Base-by-base conservation (phyloP, 2,797 vertebrate genomes). In the Pangasius krempfi region DNA sequence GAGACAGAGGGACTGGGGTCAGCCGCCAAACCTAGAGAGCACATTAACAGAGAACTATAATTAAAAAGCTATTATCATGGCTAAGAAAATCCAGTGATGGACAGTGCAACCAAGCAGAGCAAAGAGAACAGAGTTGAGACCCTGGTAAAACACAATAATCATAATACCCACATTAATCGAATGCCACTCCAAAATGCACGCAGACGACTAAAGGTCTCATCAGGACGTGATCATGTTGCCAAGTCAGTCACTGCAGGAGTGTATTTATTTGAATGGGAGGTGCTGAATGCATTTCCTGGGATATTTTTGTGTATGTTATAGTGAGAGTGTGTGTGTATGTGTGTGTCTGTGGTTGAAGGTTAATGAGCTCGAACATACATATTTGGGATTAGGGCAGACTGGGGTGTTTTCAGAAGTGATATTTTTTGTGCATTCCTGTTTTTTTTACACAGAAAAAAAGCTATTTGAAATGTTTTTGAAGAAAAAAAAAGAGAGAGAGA, bases 391-490 rank as follows among this genome's bases (percentile, higher is more conserved):
- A 86, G 88, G 90, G 90, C 82, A 88, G 78, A 89, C 75, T 89
- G 88, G 84, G 84, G 82, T 91, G 82, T 86, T 91, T 89, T 82
- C 30, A 52, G 86, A 82, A 88, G 87, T 88, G 80, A 80, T 84
- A 86, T 92, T 91, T 91, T 91, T 87, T 79, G 88, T 96, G 95
- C 97, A 97, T 97, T 97, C 97, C 97, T 96, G 95, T 95, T 95
- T 95, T 86, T 86, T 82, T 56, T 75, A 80, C 40, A 62, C 68
- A 81, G 76, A 88, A 68, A 87, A 58, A 89, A 89, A 79, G 73
- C 30, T 87, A 86, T 91, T 89, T 87, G 79, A 89, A 89, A 86
- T 14, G 60, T 72, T 50, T 88, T 88, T 85, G 84, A 89, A 85
- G 88, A 88, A 80, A 90, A 47, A 82, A 44, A 83, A n/a, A 82